phyloP scores from a whole-genome alignment of 2,888 invertebrate species.

The Hemithea aestivaria region DNA sequence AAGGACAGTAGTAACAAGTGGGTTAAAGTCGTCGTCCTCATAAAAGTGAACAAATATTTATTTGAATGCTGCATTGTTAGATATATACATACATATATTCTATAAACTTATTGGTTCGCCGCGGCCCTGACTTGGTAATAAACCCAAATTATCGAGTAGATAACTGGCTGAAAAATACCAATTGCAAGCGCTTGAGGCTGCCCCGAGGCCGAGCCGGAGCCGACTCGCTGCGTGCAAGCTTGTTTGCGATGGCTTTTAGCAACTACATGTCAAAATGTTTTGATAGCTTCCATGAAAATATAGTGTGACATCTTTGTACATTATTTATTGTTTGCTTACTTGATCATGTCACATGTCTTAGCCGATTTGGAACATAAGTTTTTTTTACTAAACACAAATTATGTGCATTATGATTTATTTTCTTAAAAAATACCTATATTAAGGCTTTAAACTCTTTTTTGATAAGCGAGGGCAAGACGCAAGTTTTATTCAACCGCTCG shows the following conservation, averaged over 20 bases:
- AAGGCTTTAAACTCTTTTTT: no score
- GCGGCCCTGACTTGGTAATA: constrained; percentile 17
- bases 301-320: no score
- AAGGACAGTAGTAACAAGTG: no score
- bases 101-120: neutral
- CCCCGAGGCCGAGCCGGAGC: constrained; percentile 26
- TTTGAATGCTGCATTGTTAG: constrained; percentile 6
- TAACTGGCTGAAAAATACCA: constrained; percentile 18
- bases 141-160: constrained; percentile 16
- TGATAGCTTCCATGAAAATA: constrained; percentile 1
- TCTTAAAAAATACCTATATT: no score
- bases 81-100: no score
- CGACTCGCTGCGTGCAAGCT: constrained; percentile 24
- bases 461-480: no score
- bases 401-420: no score
- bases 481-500: no score
- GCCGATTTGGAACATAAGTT: no score
- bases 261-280: constrained; percentile 21
- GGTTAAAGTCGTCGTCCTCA: constrained; percentile 1
- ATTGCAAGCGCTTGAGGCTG: constrained; percentile 22
- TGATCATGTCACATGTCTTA: no score
- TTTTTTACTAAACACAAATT: no score
- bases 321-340: no score
- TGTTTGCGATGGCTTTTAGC: constrained; percentile 29
- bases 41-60: constrained; percentile 1